phyloP scores from a whole-genome alignment of 1,140 invertebrate species.

The Gyrodactylus bullatarudis region DNA sequence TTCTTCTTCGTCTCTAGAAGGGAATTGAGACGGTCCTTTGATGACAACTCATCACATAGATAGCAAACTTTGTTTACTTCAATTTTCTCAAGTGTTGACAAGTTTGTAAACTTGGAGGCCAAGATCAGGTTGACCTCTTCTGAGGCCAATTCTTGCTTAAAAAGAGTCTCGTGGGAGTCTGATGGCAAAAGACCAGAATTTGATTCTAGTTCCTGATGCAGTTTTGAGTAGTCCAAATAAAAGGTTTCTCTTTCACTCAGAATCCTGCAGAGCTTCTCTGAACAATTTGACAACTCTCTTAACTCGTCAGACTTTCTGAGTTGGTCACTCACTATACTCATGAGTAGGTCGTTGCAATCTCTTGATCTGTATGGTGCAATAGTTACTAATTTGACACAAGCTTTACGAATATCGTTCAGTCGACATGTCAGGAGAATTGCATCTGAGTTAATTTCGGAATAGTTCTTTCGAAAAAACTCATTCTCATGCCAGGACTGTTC shows the following conservation, averaged over 20 bases:
- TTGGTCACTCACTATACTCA: background rate
- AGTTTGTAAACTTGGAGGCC: background rate
- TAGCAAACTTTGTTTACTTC: background rate
- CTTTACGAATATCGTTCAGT: background rate
- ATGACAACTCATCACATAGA: background rate
- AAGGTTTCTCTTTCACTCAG: background rate
- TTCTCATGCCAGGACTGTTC: background rate
- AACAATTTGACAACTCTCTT: background rate
- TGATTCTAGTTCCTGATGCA: background rate
- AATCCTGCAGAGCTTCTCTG: background rate
- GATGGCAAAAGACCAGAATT: background rate
- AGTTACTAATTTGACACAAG: background rate
- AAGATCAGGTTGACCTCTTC: background rate
- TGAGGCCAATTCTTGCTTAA: background rate
- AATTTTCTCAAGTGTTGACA: background rate
- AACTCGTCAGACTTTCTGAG: background rate
- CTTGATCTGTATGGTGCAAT: background rate
- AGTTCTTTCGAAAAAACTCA: background rate
- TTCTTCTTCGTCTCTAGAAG: background rate
- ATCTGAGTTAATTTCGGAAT: background rate
- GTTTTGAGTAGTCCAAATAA: background rate
- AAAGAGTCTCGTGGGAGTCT: background rate
- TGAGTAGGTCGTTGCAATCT: background rate
- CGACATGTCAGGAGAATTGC: background rate
- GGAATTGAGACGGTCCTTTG: background rate